Percentiles rank a stretch among this genome's conserved stretches.
phyloP scores from a whole-genome alignment of 2,888 invertebrate species.

The Drosophila trichaetosa region DNA sequence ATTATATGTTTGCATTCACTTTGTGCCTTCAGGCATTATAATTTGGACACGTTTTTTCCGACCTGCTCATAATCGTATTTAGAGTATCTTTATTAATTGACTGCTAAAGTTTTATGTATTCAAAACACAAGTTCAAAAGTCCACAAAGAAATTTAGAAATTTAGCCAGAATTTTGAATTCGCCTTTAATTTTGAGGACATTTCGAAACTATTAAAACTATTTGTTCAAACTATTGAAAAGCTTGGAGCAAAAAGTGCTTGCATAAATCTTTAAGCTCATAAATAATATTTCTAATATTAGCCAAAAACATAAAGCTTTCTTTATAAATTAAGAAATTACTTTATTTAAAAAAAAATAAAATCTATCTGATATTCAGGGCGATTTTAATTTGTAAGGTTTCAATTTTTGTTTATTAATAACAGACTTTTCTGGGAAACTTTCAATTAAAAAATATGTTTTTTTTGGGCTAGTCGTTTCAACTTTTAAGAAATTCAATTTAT shows the following conservation, averaged over 20 bases:
- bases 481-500: background rate
- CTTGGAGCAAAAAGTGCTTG: background rate
- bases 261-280: background rate
- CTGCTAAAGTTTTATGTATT: background rate
- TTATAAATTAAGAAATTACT: background rate
- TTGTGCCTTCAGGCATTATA: background rate
- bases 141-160: background rate
- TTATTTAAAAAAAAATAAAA: background rate
- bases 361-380: background rate
- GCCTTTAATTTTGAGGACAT: background rate
- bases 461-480: background rate
- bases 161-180: background rate
- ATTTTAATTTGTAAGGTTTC: background rate
- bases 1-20: background rate
- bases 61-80: background rate
- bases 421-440: background rate
- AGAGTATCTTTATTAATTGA: background rate
- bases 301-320: fast-evolving
- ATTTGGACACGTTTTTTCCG: background rate
- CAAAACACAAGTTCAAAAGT: no score
- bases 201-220: background rate
- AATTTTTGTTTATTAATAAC: background rate
- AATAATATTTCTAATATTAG: background rate
- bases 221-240: background rate
- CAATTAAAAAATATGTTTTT: background rate